Conservation (phyloP, 2,797 vertebrate species). For the Lacerta agilis region DNA sequence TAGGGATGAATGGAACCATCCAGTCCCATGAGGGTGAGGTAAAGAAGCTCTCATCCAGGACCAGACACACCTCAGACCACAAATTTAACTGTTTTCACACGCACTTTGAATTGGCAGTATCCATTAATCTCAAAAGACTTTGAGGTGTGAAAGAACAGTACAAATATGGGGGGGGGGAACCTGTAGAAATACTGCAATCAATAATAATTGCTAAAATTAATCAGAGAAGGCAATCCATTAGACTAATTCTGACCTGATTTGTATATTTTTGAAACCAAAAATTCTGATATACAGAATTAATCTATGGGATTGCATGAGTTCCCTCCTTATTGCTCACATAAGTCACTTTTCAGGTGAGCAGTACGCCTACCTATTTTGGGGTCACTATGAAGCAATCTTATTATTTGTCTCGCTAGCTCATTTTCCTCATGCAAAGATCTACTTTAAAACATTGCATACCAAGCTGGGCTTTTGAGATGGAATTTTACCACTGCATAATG, state of each 20-base stretch:
- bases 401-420: neutral
- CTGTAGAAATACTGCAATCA: neutral
- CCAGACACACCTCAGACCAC: neutral
- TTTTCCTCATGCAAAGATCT: slow-evolving; percentile 2
- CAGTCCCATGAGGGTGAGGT: too few species aligned
- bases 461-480: neutral
- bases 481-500: neutral
- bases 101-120: neutral
- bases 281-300: neutral
- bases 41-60: neutral
- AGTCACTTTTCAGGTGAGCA: neutral
- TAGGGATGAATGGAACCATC: too few species aligned
- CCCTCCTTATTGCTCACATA: neutral
- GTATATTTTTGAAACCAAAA: neutral
- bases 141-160: neutral
- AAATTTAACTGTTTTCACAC: neutral
- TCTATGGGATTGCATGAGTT: neutral
- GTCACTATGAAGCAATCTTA: neutral
- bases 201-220: neutral
- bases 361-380: neutral
- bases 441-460: neutral
- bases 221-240: neutral
- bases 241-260: neutral
- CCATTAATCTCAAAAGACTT: neutral
- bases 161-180: too few species aligned